A percentile compares a stretch with the other conserved stretches of the same genome.
Conservation (phyloP, 1,140 invertebrate species). For the Metopolophium dirhodum region DNA sequence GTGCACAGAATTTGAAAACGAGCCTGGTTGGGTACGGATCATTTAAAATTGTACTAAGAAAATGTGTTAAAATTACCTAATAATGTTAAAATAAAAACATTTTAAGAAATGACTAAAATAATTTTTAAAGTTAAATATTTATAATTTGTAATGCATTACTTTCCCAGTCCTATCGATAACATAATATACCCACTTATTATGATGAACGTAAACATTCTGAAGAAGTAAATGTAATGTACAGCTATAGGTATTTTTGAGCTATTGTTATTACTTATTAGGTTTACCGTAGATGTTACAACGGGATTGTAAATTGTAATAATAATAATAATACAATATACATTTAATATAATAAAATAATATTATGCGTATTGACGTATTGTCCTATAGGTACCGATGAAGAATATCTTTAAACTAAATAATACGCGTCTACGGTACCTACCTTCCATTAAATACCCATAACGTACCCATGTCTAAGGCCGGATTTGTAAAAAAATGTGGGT, state of each 20-base stretch:
- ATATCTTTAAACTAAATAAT: background rate
- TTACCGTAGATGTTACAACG: background rate
- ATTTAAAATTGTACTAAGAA: too few relatives aligned
- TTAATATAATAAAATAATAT: background rate
- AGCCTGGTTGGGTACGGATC: too few relatives aligned
- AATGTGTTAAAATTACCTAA: too few relatives aligned
- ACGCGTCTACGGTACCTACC: background rate
- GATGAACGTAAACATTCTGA: background rate
- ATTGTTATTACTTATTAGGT: background rate
- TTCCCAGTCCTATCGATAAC: background rate
- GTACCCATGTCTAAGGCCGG: background rate
- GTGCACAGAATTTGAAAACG: too few relatives aligned
- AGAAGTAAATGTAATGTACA: background rate
- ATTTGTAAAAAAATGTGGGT: background rate
- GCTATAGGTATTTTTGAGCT: background rate
- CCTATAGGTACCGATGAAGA: background rate
- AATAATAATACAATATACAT: background rate
- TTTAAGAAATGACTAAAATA: too few relatives aligned
- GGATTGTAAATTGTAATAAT: background rate
- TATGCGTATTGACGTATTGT: background rate
- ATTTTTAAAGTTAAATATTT: background rate
- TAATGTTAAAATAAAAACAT: too few relatives aligned
- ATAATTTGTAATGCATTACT: background rate
- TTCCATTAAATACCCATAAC: background rate
- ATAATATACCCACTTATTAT: background rate